Percentiles rank a stretch among this genome's conserved stretches.
Conservation (phyloP, 2,797 vertebrate genomes). For the Allobates femoralis region DNA sequence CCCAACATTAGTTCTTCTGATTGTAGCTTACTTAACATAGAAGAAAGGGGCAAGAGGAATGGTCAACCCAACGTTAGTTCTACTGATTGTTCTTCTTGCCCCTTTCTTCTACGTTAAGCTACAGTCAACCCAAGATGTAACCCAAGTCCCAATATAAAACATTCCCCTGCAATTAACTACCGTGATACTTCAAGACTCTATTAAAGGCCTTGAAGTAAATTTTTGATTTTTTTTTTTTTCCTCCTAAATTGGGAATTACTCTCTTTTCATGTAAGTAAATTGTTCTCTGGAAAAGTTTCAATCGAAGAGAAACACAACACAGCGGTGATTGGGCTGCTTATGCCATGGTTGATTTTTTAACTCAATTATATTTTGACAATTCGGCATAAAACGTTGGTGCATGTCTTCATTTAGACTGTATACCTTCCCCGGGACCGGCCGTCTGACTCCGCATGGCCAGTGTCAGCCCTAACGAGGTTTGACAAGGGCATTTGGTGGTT, state of each 20-base stretch:
- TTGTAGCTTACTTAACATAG: too few relatives aligned
- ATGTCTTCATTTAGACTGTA: conserved; percentile 91
- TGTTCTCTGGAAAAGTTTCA: conserved; percentile 81
- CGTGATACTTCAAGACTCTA: conserved; percentile 68
- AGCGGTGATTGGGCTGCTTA: conserved; percentile 83
- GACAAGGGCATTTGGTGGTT: conserved; percentile 99
- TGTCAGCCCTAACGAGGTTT: conserved; percentile 95
- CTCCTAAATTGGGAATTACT: conserved; percentile 61
- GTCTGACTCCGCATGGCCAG: conserved; percentile 87
- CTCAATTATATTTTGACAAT: conserved; percentile 91
- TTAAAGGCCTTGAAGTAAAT: conserved; percentile 64
- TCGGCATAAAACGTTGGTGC: conserved; percentile 86
- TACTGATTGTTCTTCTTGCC: not conserved
- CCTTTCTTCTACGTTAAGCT: not conserved
- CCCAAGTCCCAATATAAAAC: conserved; percentile 37
- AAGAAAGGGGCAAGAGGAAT: too few relatives aligned
- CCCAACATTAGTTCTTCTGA: too few relatives aligned
- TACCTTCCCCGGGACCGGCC: conserved; percentile 84
- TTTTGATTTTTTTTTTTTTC: conserved; percentile 37
- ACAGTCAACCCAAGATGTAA: conserved; percentile 21
- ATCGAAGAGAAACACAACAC: conserved; percentile 73
- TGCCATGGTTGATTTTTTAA: conserved; percentile 86
- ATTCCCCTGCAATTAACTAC: conserved; percentile 53
- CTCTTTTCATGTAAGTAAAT: conserved; percentile 73
- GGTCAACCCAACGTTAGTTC: too few relatives aligned